A percentile compares a stretch with the other conserved stretches of the same genome.
Conservation (phyloP, 1,140 invertebrate genomes). For the Homarus americanus region DNA sequence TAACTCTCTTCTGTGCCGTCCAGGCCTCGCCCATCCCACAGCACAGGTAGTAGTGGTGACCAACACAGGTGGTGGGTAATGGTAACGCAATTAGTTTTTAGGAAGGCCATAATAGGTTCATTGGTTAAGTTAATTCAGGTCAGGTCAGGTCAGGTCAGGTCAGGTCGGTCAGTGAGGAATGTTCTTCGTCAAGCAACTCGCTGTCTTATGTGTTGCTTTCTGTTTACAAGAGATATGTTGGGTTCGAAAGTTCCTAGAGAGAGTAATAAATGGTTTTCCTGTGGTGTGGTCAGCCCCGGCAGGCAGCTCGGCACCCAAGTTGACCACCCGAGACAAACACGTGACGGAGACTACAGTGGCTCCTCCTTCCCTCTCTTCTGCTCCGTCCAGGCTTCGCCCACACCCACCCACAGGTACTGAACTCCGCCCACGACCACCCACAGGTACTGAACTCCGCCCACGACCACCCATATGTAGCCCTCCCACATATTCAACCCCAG, state of each 20-base stretch:
- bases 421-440: slow-evolving; percentile 82
- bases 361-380: slow-evolving; percentile 81
- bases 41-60: slow-evolving; percentile 32
- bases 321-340: slow-evolving; percentile 75
- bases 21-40: slow-evolving; percentile 52
- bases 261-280: no score
- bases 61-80: slow-evolving; percentile 16
- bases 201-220: no score
- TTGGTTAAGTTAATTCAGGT: no score
- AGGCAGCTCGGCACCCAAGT: slow-evolving; percentile 82
- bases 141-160: no score
- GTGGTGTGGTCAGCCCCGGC: slow-evolving; percentile 80
- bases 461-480: slow-evolving; percentile 78
- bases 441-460: slow-evolving; percentile 80
- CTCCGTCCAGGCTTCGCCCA: slow-evolving; percentile 84
- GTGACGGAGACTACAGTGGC: slow-evolving; percentile 74
- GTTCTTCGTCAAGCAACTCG: no score
- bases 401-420: slow-evolving; percentile 78
- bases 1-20: slow-evolving; percentile 56
- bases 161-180: no score
- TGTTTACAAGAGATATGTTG: no score
- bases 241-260: no score
- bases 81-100: no score
- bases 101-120: no score
- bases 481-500: no score